phyloP scores from a whole-genome alignment of 2,797 vertebrate species.

The Halcyon leucocephala region DNA sequence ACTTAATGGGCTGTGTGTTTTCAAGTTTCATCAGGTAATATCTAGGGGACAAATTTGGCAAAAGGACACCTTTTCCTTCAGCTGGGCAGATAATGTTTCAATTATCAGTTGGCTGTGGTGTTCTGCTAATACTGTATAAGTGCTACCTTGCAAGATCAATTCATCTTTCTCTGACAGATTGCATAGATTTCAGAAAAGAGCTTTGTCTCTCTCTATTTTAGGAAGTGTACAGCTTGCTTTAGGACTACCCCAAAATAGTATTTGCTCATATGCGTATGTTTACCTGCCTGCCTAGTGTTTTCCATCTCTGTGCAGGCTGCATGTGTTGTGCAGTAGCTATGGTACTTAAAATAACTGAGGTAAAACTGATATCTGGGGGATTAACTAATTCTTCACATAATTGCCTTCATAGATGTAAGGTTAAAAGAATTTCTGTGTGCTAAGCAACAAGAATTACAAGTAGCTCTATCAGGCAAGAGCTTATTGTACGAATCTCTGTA shows the following conservation, averaged over 20 bases:
- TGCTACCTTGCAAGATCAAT: background rate
- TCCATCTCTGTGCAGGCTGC: background rate
- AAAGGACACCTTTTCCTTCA: background rate
- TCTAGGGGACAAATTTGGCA: background rate
- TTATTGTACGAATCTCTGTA: background rate
- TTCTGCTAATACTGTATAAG: background rate
- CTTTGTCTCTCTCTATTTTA: conserved; percentile 22
- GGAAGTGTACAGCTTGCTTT: conserved; percentile 5
- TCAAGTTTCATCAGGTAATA: background rate
- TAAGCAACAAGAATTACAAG: background rate
- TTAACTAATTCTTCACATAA: conserved; percentile 28
- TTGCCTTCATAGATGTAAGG: background rate
- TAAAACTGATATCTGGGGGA: conserved; percentile 17
- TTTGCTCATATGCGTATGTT: background rate
- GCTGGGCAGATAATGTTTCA: background rate
- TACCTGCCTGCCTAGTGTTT: background rate
- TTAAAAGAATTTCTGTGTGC: background rate
- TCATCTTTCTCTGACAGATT: background rate
- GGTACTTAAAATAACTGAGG: background rate
- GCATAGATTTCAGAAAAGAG: background rate
- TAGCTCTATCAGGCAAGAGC: background rate
- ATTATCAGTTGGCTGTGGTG: background rate
- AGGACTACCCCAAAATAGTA: background rate
- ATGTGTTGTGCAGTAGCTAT: background rate
- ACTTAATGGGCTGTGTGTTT: background rate